These are phyloP conservation scores for Cosmorhoe ocellata DNA, from an alignment of 2,888 invertebrate species.

Conservation along the genomic window DNA sequence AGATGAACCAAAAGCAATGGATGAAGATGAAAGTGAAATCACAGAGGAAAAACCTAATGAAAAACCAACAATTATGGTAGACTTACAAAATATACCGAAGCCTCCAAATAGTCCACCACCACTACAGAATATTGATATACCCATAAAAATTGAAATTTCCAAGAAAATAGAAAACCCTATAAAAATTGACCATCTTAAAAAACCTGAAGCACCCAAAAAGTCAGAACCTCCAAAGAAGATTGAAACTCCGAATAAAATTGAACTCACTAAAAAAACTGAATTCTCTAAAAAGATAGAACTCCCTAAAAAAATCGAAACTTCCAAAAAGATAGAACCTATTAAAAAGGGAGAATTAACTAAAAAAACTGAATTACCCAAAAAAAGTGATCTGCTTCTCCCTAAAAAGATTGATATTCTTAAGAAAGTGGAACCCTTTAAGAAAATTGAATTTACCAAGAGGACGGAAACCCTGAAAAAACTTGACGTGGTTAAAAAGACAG, in stretches of 20 bases:
- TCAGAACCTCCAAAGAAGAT: conserved; percentile 9
- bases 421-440: conserved; percentile 7
- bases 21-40: conserved; percentile 33
- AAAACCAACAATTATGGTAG: conserved; percentile 16
- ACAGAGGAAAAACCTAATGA: conserved; percentile 44
- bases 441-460: conserved; percentile 41
- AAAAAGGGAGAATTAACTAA: conserved; percentile 11
- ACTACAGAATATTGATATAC: conserved; percentile 23
- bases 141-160: conserved; percentile 22
- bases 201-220: conserved; percentile 10
- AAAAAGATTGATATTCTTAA: conserved; percentile 37
- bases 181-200: conserved; percentile 7
- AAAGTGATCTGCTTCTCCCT: conserved; percentile 37
- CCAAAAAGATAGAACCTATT: conserved; percentile 22
- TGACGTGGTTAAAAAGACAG: conserved; percentile 36
- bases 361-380: conserved; percentile 39
- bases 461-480: conserved; percentile 40
- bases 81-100: conserved; percentile 48
- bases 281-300: conserved; percentile 36
- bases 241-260: conserved; percentile 13
- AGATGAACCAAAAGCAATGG: conserved; percentile 40
- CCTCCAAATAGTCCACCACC: conserved; percentile 60
- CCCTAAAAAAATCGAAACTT: conserved; percentile 41
- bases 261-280: conserved; percentile 34
- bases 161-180: conserved; percentile 18